These are phyloP conservation scores for Etia nguti DNA, from an alignment of 2,113 vertebrate genomes.

Conservation along the genomic window DNA sequence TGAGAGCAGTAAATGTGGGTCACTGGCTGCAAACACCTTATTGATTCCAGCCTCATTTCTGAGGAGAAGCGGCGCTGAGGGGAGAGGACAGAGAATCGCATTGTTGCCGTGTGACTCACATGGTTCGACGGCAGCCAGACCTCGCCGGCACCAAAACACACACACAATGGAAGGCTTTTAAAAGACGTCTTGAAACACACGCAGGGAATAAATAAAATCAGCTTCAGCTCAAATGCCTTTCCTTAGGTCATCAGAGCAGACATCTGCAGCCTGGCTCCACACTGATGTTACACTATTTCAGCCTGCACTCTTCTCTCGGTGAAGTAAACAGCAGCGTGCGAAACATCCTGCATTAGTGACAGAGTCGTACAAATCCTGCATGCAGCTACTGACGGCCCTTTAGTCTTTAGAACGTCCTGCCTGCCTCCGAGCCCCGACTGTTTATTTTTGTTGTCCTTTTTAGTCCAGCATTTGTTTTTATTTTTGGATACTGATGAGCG, in stretches of 20 bases:
- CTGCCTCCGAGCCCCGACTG: neutral
- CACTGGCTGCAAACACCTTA: slow-evolving; percentile 19
- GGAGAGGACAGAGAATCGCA: slow-evolving; percentile 48
- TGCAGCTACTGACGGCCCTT: neutral
- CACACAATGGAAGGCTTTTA: slow-evolving; percentile 41
- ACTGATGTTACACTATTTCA: neutral
- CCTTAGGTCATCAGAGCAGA: slow-evolving; percentile 14
- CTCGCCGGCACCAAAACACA: neutral
- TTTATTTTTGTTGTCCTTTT: neutral
- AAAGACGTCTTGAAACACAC: neutral
- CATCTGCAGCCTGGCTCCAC: neutral
- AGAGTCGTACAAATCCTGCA: neutral
- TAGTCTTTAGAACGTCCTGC: neutral
- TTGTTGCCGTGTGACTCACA: slow-evolving; percentile 54
- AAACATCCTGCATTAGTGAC: neutral
- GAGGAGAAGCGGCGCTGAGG: neutral
- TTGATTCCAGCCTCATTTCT: slow-evolving; percentile 32
- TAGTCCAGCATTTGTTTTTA: neutral
- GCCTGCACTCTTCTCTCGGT: neutral
- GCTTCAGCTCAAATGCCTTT: neutral
- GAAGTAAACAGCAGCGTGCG: neutral
- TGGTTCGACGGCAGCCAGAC: slow-evolving; percentile 28
- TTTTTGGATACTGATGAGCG: neutral
- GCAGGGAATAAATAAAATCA: slow-evolving; percentile 14
- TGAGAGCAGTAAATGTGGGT: slow-evolving; percentile 17